These are phyloP conservation scores for Equus przewalskii DNA, from an alignment of 2,113 vertebrate genomes.

Conservation along the genomic window DNA sequence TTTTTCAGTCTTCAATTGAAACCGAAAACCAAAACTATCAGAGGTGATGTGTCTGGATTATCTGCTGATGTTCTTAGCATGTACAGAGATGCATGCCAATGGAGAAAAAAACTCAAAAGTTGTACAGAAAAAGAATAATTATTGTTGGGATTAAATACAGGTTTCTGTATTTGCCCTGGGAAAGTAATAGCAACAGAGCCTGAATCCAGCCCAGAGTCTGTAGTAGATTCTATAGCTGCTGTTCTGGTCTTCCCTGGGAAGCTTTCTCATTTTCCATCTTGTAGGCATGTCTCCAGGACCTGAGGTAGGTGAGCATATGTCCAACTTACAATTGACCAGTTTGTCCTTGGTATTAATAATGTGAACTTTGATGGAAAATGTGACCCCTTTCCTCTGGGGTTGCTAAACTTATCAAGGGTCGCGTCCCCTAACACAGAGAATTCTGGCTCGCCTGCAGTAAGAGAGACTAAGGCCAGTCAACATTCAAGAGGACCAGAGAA, in stretches of 20 bases:
- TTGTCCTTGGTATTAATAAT: neutral
- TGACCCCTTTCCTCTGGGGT: neutral
- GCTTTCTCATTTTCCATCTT: neutral
- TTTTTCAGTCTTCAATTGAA: neutral
- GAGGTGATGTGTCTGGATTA: neutral
- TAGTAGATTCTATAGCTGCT: neutral
- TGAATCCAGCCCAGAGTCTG: neutral
- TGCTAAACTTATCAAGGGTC: neutral
- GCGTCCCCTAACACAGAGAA: no score
- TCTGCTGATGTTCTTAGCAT: neutral
- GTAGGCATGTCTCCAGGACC: neutral
- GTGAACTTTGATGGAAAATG: neutral
- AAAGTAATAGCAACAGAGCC: neutral
- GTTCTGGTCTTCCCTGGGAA: neutral
- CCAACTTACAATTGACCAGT: neutral
- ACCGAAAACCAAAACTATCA: neutral
- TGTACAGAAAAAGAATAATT: neutral
- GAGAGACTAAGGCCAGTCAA: neutral
- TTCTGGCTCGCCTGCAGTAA: neutral
- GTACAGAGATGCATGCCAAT: neutral
- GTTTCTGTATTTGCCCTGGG: neutral
- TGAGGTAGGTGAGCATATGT: neutral
- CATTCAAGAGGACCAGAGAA: neutral
- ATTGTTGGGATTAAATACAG: neutral
- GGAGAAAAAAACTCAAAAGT: neutral